phyloP scores from a whole-genome alignment of 2,797 vertebrate genomes.

The Mormyrus proboscirostris region DNA sequence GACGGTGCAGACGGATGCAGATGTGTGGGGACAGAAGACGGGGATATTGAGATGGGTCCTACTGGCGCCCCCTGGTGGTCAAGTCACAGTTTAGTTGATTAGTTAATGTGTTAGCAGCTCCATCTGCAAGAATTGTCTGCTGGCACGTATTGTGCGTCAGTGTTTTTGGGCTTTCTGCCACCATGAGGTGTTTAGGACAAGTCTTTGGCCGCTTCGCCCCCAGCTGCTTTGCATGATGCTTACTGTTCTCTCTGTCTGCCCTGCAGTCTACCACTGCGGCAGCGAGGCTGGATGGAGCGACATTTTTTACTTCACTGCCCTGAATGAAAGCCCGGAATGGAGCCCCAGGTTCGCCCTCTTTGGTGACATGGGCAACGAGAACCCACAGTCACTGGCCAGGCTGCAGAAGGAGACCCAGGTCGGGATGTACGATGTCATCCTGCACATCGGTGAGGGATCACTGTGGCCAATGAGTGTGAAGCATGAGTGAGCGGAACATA shows the following conservation, averaged over 20 bases:
- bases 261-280: slow-evolving; percentile 78
- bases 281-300: slow-evolving; percentile 74
- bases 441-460: slow-evolving; percentile 71
- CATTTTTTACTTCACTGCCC: slow-evolving; percentile 64
- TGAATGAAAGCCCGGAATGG: slow-evolving; percentile 63
- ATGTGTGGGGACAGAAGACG: not conserved
- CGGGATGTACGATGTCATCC: slow-evolving; percentile 73
- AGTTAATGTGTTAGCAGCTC: not conserved
- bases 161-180: not conserved
- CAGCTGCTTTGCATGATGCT: not conserved
- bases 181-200: not conserved
- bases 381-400: slow-evolving; percentile 77
- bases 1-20: not conserved
- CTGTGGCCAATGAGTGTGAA: not conserved
- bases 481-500: not conserved
- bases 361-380: slow-evolving; percentile 80
- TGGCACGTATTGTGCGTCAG: not conserved
- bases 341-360: slow-evolving; percentile 75
- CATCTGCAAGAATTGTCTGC: not conserved
- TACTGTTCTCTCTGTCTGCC: not conserved
- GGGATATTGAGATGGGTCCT: not conserved
- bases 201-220: not conserved
- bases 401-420: slow-evolving; percentile 74
- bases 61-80: not conserved
- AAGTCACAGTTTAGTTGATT: not conserved